phyloP scores from a whole-genome alignment of 2,113 vertebrate species.

The Pontoporia blainvillei region DNA sequence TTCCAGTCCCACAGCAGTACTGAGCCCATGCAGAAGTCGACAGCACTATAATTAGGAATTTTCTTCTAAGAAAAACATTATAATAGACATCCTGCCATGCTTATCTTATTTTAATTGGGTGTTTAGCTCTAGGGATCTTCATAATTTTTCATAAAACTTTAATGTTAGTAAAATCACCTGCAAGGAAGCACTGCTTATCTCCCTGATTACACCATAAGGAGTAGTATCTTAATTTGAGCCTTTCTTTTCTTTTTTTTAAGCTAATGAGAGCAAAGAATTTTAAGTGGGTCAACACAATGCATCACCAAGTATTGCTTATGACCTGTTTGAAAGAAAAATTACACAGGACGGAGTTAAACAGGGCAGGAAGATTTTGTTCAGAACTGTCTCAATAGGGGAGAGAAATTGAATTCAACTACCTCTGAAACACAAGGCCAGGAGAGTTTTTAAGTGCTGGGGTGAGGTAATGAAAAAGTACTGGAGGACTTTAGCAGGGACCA shows the following conservation, averaged over 20 bases:
- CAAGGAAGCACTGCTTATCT: conserved; percentile 73
- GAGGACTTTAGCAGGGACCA: background rate
- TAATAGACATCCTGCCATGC: conserved; percentile 74
- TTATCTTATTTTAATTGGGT: conserved; percentile 81
- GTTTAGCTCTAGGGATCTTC: conserved; percentile 75
- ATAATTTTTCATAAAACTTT: conserved; percentile 80
- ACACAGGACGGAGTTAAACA: background rate
- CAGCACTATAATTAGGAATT: conserved; percentile 69
- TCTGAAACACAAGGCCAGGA: background rate
- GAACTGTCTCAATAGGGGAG: background rate
- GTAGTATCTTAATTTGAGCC: conserved; percentile 65
- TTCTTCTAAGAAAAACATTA: conserved; percentile 69
- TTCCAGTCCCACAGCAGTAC: conserved; percentile 32
- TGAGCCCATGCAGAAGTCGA: conserved; percentile 61
- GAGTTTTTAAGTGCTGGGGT: background rate
- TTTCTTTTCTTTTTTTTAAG: conserved; percentile 1
- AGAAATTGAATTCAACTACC: background rate
- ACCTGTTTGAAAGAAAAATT: conserved; percentile 8
- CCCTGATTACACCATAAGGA: conserved; percentile 71
- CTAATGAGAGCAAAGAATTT: conserved; percentile 33
- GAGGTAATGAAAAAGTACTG: background rate
- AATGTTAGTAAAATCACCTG: conserved; percentile 79
- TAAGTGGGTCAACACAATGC: background rate
- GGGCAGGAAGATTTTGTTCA: background rate
- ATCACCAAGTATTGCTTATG: background rate